Percentiles rank a stretch among this genome's conserved stretches.
Evolutionary conservation across 2,888 invertebrate species (phyloP).

Genomic region (Neoaliturus tenellus): DNA sequence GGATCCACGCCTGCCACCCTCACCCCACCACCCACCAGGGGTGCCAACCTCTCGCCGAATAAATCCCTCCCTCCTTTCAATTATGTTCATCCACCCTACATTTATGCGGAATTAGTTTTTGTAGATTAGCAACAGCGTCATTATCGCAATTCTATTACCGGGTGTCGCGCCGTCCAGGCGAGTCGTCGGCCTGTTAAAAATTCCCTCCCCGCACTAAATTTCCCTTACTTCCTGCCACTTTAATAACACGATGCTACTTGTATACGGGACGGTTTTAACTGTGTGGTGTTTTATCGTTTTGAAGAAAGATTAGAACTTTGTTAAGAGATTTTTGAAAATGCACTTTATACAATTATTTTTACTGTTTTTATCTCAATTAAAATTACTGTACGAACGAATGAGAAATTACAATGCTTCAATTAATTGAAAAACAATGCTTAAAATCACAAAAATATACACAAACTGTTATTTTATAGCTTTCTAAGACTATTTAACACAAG

Average conservation of each 20-base stretch:
- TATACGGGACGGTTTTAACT: background rate
- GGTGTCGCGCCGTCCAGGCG: background rate
- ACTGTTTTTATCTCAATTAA: too few species aligned
- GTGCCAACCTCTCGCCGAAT: background rate
- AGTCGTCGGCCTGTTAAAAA: background rate
- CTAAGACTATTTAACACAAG: too few species aligned
- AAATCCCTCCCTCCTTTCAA: conserved; percentile 16
- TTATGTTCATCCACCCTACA: conserved; percentile 23
- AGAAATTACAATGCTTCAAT: too few species aligned
- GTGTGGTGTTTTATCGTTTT: too few species aligned
- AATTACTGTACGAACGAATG: too few species aligned
- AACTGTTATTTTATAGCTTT: too few species aligned
- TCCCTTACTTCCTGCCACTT: background rate
- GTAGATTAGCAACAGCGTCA: conserved; percentile 30
- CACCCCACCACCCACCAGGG: background rate
- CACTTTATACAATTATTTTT: too few species aligned
- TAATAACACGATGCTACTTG: background rate
- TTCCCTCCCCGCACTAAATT: background rate
- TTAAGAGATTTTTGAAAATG: too few species aligned
- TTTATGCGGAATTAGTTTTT: conserved; percentile 30
- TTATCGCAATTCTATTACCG: conserved; percentile 1
- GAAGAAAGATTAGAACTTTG: too few species aligned
- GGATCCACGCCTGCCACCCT: background rate
- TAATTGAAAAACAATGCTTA: too few species aligned
- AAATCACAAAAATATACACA: too few species aligned